Conservation (phyloP, 2,797 vertebrate species). For the Semotilus atromaculatus region DNA sequence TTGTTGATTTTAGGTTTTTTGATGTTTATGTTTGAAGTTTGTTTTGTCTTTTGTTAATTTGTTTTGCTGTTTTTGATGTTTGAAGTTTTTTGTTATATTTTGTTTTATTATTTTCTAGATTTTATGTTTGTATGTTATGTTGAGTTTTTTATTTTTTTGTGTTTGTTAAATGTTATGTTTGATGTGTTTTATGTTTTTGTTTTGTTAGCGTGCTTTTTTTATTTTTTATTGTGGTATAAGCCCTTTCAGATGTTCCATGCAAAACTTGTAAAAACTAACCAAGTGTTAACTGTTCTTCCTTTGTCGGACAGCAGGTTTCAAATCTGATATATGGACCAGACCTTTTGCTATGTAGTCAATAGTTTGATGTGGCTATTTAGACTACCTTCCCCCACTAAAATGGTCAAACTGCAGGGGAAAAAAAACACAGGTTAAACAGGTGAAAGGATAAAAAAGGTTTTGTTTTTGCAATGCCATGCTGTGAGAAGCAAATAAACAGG, state of each 20-base stretch:
- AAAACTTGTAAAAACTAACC: not conserved
- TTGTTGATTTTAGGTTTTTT: not conserved
- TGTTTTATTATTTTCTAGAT: not conserved
- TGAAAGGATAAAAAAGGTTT: conserved; percentile 12
- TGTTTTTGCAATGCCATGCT: conserved; percentile 6
- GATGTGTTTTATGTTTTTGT: not conserved
- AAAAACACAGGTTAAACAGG: not conserved
- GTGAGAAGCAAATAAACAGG: conserved; percentile 40
- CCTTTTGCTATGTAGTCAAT: not conserved
- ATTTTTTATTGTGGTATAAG: no score
- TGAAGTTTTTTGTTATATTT: not conserved
- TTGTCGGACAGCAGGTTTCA: not conserved
- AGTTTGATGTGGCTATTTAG: not conserved
- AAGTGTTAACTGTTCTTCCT: not conserved
- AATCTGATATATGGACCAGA: not conserved
- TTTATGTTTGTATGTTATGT: not conserved
- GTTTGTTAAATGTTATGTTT: not conserved
- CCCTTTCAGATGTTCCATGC: not conserved
- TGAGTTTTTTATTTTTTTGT: not conserved
- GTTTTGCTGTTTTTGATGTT: not conserved
- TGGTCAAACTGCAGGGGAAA: not conserved
- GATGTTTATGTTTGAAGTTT: not conserved
- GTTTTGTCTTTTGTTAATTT: no score
- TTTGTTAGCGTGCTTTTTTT: not conserved
- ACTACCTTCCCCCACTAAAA: not conserved